Base-by-base conservation (phyloP, 2,797 vertebrate species). In the Vespertilio murinus region DNA sequence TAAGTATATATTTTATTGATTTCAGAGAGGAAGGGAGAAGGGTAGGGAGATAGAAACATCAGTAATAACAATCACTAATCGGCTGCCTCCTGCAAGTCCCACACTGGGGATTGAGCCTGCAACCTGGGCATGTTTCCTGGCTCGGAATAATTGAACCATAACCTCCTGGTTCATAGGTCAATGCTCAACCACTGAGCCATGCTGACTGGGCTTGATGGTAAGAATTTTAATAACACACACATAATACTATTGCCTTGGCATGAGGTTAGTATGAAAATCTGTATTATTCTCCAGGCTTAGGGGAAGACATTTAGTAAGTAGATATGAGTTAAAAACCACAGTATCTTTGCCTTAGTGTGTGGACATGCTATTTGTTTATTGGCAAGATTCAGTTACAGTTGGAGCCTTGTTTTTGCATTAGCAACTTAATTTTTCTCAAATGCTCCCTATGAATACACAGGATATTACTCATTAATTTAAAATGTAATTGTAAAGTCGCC, bases 401-500 rank as follows among this genome's bases (percentile, higher is more conserved):
- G 69, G 25, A 88, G 17, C 16, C 45, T 42, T 89, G 30, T 75
- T 87, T 95, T 71, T 95, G 69, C 83, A 71, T 86, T 89, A 95
- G 52, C 79, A 80, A 90, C 69, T 93, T 91, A 86, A 91, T 91
- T 89, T 96, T 7, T 10, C 47, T 95, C 69, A 93, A 81, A 95
- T 93, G 89, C 49, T 81, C 33, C 73, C 81, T 71, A 54, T 91
- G 89, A 95, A 94, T 69, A 91, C 45, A 80, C 33, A 92, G 71
- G 77, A 92, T 93, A 96, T 94, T 96, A 95, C 95, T 94, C 54
- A 95, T 96, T 93, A 94, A 96, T 96, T 96, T 96, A 79, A 35
- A 42, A 82, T 92, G 86, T 92, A 95, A 87, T 92, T 97, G 90
- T 96, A 96, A 97, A 96, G 65, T n/a, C 54, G 1, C 69, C 30